phyloP scores from a whole-genome alignment of 2,113 vertebrate genomes.

The Sprattus sprattus region DNA sequence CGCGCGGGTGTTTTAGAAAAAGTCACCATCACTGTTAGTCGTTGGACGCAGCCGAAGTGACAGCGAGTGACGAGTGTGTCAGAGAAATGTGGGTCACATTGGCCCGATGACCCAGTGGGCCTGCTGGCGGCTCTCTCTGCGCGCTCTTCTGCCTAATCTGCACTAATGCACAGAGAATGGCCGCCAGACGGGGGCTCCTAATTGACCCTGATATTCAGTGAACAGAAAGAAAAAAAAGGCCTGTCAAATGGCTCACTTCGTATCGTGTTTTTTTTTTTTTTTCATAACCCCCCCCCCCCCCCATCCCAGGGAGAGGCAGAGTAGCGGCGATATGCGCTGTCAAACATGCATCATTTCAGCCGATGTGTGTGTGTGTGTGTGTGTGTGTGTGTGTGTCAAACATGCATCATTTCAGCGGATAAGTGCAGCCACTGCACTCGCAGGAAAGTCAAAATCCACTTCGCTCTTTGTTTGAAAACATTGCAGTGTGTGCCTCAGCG shows the following conservation, averaged over 20 bases:
- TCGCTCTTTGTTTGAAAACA: constrained; percentile 6
- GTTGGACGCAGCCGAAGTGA: not conserved
- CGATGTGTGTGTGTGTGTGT: too few relatives aligned
- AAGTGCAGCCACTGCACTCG: not conserved
- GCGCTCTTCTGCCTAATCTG: constrained; percentile 65
- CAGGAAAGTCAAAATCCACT: not conserved
- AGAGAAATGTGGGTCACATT: constrained; percentile 46
- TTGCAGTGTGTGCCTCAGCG: not conserved
- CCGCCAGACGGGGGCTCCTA: constrained; percentile 66
- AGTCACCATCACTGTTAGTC: not conserved
- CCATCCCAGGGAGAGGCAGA: not conserved
- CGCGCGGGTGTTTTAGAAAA: not conserved
- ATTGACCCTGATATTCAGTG: constrained; percentile 76
- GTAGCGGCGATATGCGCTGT: not conserved
- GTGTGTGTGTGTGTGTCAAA: too few relatives aligned
- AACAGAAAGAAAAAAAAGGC: constrained; percentile 63
- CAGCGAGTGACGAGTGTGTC: not conserved
- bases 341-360: too few relatives aligned
- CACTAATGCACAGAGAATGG: constrained; percentile 62
- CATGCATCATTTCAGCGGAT: not conserved
- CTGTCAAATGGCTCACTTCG: constrained; percentile 48
- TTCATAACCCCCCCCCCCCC: too few relatives aligned
- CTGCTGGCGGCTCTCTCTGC: not conserved
- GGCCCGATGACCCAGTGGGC: constrained; percentile 32
- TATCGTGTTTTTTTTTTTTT: not conserved